Conservation (phyloP, 1,140 invertebrate genomes). For the Armadillidium nasatum region DNA sequence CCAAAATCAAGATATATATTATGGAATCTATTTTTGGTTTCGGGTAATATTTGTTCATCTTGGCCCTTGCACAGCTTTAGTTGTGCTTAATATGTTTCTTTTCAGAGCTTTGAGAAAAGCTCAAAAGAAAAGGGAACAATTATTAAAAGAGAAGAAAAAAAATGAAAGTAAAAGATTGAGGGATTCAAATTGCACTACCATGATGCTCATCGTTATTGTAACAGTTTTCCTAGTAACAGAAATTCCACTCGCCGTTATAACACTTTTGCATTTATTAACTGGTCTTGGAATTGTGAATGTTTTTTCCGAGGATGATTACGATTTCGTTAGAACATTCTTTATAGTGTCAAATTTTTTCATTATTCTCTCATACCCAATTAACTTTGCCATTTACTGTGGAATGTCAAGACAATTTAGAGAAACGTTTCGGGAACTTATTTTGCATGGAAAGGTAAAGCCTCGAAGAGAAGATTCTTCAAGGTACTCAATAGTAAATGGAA, state of each 20-base stretch:
- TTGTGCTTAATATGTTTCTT: conserved; percentile 80
- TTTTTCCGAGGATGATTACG: conserved; percentile 61
- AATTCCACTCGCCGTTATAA: conserved; percentile 82
- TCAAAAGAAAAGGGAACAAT: conserved; percentile 68
- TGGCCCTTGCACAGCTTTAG: conserved; percentile 78
- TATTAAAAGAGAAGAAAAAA: conserved; percentile 64
- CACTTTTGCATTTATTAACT: conserved; percentile 75
- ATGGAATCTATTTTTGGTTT: conserved; percentile 74
- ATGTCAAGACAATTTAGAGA: conserved; percentile 90
- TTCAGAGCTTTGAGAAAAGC: conserved; percentile 78
- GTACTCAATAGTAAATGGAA: conserved; percentile 39
- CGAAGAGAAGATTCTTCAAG: conserved; percentile 33
- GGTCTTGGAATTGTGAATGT: conserved; percentile 59
- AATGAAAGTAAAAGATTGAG: conserved; percentile 64
- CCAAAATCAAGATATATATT: conserved; percentile 65
- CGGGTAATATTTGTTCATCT: conserved; percentile 85
- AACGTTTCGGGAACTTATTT: conserved; percentile 84
- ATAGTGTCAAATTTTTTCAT: conserved; percentile 87
- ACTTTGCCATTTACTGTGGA: conserved; percentile 92
- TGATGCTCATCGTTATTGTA: conserved; percentile 93
- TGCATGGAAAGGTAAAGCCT: conserved; percentile 45
- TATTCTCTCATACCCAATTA: conserved; percentile 83
- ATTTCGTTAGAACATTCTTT: conserved; percentile 74
- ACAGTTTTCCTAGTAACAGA: conserved; percentile 85
- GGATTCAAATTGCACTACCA: conserved; percentile 84